Evolutionary conservation across 2,113 vertebrate genomes (phyloP), one percentile per base, ranked within the genome.

Genomic region (Melanocharis versteri): DNA sequence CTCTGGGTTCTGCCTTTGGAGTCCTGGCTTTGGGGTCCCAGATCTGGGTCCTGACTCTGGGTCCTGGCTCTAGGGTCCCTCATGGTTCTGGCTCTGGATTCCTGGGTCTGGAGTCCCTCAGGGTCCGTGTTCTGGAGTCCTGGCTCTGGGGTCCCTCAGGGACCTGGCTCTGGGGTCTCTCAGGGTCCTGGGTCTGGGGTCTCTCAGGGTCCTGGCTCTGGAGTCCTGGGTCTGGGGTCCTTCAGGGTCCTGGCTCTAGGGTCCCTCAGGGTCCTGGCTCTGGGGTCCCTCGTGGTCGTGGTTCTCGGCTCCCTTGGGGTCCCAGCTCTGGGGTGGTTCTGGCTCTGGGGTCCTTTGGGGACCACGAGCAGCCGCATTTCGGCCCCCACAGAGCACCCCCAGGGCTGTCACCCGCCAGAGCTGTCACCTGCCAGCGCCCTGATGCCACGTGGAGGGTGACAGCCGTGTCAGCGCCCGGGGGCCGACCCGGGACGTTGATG

Each of bases 321-420:
- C 39, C 7, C 39, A 30, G 37, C 48, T 64, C 24, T 8, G 47
- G n/a, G 15, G 18, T 48, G 39, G 9, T 15, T 58, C n/a, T 57
- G 51, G 17, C 54, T 51, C 31, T 70, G 31, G 39, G 26, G 15
- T 83, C 56, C 20, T 24, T 42, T 1, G 5, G 44, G 35, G 39
- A n/a, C 22, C 0, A 0, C 0, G 0, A 58, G 35, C 0, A 0
- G 23, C 47, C 23, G 1, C 3, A 1, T 45, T 26, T 42, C 0
- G 1, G n/a, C 42, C 58, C 12, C 66, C 45, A 4, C 35, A 35
- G 37, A 13, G 26, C 81, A 18, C 5, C 3, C 23, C 11, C 4
- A 1, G 79, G 9, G 42, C 54, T 78, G 90, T 85, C 3, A 1
- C 51, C 21, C 2, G 8, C 58, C 77, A 72, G 61, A 18, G 47